These are phyloP conservation scores for Schizopygopsis malacanthus DNA, from an alignment of 2,797 vertebrate genomes.

Conservation along the genomic window DNA sequence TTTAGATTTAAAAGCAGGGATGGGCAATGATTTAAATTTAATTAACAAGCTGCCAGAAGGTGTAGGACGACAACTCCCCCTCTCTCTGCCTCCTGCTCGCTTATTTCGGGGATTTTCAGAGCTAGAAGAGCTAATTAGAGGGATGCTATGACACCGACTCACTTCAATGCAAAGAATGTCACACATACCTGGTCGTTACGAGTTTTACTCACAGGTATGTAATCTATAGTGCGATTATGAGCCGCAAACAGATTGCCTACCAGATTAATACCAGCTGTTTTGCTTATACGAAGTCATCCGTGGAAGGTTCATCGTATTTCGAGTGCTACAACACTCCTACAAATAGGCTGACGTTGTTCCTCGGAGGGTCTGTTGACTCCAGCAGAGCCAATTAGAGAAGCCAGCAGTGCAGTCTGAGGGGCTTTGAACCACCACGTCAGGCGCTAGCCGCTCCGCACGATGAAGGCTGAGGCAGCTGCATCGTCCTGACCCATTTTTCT, in stretches of 20 bases:
- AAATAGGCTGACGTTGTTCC: slow-evolving; percentile 78
- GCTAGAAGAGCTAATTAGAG: slow-evolving; percentile 48
- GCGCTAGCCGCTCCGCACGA: slow-evolving; percentile 12
- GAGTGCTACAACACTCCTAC: slow-evolving; percentile 47
- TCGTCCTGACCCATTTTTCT: slow-evolving; percentile 49
- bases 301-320: slow-evolving; percentile 1
- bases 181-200: slow-evolving; percentile 8
- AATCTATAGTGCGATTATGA: not conserved
- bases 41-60: slow-evolving; percentile 58
- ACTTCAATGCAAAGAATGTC: slow-evolving; percentile 31
- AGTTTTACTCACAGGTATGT: slow-evolving; percentile 1
- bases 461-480: slow-evolving; percentile 29
- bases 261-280: slow-evolving; percentile 16
- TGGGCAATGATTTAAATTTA: slow-evolving; percentile 53
- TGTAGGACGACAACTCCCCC: slow-evolving; percentile 38
- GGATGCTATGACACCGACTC: slow-evolving; percentile 32
- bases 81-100: slow-evolving; percentile 36
- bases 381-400: slow-evolving; percentile 79
- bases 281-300: not conserved
- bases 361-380: slow-evolving; percentile 78
- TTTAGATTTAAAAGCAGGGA: slow-evolving; percentile 45
- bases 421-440: slow-evolving; percentile 78
- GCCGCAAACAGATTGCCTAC: not conserved
- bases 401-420: slow-evolving; percentile 77
- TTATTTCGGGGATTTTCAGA: not conserved